Evolutionary conservation across 2,888 invertebrate genomes (phyloP).

Genomic region (Hofmannophila pseudospretella): DNA sequence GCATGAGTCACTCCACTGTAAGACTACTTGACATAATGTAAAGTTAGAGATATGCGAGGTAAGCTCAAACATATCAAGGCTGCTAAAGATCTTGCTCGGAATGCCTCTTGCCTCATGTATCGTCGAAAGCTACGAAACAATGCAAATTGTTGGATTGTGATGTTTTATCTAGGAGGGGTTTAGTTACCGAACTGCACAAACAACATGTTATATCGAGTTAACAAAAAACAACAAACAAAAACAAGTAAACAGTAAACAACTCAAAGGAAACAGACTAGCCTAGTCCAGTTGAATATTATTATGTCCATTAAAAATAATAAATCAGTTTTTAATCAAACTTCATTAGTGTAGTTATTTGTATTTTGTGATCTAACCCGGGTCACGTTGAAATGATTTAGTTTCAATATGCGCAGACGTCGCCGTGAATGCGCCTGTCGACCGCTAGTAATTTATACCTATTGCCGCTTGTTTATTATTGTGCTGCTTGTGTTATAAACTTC

Average conservation of each 20-base stretch:
- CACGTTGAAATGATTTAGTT: constrained; percentile 66
- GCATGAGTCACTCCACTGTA: neutral
- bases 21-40: neutral
- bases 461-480: constrained; percentile 53
- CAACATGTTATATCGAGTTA: too few species aligned
- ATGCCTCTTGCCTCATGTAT: too few species aligned
- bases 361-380: constrained; percentile 37
- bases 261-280: too few species aligned
- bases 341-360: constrained; percentile 57
- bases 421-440: constrained; percentile 53
- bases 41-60: too few species aligned
- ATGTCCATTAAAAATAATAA: constrained; percentile 45
- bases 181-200: too few species aligned
- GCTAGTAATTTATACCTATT: constrained; percentile 58
- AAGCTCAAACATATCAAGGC: neutral
- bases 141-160: too few species aligned
- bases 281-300: too few species aligned
- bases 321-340: constrained; percentile 63
- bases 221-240: too few species aligned
- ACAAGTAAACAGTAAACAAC: too few species aligned
- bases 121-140: too few species aligned
- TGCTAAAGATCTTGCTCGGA: neutral
- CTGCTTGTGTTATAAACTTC: constrained; percentile 53
- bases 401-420: constrained; percentile 57
- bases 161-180: too few species aligned